Percentiles rank a stretch among this genome's conserved stretches.
phyloP scores from a whole-genome alignment of 2,888 invertebrate genomes.

The Cheilosia variabilis region DNA sequence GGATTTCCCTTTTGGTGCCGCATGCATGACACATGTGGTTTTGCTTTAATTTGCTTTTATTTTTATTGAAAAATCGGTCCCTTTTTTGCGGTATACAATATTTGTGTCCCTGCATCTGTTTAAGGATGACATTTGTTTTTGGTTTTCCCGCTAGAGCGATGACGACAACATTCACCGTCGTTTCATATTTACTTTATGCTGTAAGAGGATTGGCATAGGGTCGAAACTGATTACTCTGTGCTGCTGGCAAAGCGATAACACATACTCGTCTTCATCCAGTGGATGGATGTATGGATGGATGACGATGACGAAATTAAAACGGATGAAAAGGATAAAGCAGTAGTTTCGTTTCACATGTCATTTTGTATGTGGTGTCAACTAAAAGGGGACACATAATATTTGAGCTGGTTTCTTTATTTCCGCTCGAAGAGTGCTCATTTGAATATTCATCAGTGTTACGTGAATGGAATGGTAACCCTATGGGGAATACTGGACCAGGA shows the following conservation, averaged over 20 bases:
- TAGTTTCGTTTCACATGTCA: slow-evolving; percentile 11
- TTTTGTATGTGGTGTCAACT: slow-evolving; percentile 2
- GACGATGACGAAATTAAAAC: slow-evolving; percentile 44
- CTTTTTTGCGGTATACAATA: slow-evolving; percentile 25
- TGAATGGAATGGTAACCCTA: slow-evolving; percentile 28
- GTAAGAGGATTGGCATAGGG: not conserved
- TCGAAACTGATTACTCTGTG: slow-evolving; percentile 24
- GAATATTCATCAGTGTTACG: slow-evolving; percentile 61
- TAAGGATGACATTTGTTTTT: slow-evolving; percentile 44
- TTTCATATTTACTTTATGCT: slow-evolving; percentile 32
- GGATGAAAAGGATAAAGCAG: slow-evolving; percentile 28
- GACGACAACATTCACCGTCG: slow-evolving; percentile 12
- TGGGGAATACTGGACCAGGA: not conserved
- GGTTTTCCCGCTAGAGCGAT: slow-evolving; percentile 29
- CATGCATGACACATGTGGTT: slow-evolving; percentile 36
- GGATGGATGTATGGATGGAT: not conserved
- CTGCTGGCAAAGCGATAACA: slow-evolving; percentile 2
- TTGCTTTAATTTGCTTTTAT: not conserved
- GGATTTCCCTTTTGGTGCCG: slow-evolving; percentile 19
- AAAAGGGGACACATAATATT: slow-evolving; percentile 6
- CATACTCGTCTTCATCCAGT: not conserved
- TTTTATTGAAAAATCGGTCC: slow-evolving; percentile 10
- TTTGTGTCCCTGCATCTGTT: slow-evolving; percentile 42
- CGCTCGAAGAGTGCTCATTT: slow-evolving; percentile 36
- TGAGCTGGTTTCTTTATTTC: slow-evolving; percentile 17